A percentile compares a stretch with the other conserved stretches of the same genome.
phyloP scores from a whole-genome alignment of 2,797 vertebrate genomes.

The Chromis chromis region DNA sequence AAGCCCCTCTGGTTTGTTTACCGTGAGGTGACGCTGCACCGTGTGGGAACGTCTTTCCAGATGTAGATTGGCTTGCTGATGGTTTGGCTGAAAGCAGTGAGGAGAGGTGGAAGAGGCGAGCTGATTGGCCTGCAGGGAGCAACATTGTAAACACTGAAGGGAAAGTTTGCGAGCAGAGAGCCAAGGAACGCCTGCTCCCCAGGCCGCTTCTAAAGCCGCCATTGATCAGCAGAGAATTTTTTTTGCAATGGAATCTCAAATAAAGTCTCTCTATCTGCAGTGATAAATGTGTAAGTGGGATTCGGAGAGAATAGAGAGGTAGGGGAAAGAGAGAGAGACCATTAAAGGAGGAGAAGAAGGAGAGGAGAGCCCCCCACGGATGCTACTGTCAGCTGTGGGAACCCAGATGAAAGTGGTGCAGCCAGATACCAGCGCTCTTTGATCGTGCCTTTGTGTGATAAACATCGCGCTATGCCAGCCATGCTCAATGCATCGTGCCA shows the following conservation, averaged over 20 bases:
- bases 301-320: conserved; percentile 49
- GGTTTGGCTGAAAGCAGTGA: conserved; percentile 38
- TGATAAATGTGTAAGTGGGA: conserved; percentile 64
- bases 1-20: conserved; percentile 8
- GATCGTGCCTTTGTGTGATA: conserved; percentile 87
- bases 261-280: conserved; percentile 74
- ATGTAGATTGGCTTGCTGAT: conserved; percentile 34
- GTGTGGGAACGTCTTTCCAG: conserved; percentile 32
- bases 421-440: conserved; percentile 84
- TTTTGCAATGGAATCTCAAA: conserved; percentile 66
- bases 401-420: conserved; percentile 86
- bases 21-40: not conserved
- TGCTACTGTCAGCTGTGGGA: conserved; percentile 85
- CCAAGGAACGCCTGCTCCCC: conserved; percentile 44
- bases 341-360: conserved; percentile 72
- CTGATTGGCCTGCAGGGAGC: conserved; percentile 42
- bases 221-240: conserved; percentile 70
- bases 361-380: conserved; percentile 79
- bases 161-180: conserved; percentile 45
- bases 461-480: conserved; percentile 83
- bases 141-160: conserved; percentile 2
- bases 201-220: conserved; percentile 62
- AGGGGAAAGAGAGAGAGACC: conserved; percentile 52
- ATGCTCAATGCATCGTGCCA: conserved; percentile 68
- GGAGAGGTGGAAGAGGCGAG: conserved; percentile 32